phyloP scores from a whole-genome alignment of 2,888 invertebrate species.

The Neocrepidodera transversa region DNA sequence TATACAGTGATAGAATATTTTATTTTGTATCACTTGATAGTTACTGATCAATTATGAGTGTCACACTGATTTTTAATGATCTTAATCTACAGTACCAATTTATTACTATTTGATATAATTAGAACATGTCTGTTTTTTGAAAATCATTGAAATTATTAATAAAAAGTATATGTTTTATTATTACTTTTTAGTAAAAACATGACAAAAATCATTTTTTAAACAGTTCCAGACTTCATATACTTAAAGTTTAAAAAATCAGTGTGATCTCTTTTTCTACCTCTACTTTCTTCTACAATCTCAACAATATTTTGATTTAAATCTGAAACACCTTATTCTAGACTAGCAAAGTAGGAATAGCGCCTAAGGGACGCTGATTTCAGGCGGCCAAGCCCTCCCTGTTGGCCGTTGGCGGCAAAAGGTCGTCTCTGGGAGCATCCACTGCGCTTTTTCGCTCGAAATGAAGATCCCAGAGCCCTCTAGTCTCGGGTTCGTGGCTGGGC shows the following conservation, averaged over 20 bases:
- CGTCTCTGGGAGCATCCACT: slow-evolving; percentile 56
- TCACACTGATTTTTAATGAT: no score
- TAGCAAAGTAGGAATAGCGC: slow-evolving; percentile 64
- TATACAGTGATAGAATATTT: background rate
- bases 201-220: no score
- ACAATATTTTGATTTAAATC: background rate
- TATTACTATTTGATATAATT: no score
- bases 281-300: background rate
- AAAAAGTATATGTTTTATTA: no score
- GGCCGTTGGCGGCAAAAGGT: slow-evolving; percentile 64
- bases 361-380: slow-evolving; percentile 58
- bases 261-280: background rate
- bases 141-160: no score
- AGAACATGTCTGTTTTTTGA: no score
- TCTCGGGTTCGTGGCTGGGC: slow-evolving; percentile 59
- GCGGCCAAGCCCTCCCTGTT: slow-evolving; percentile 78
- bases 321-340: slow-evolving; percentile 46
- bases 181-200: no score
- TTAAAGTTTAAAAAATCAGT: no score
- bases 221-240: no score
- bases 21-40: background rate
- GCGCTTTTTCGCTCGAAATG: slow-evolving; percentile 65
- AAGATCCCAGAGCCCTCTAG: slow-evolving; percentile 63
- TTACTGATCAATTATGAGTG: no score
- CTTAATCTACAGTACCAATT: no score